These are phyloP conservation scores for Pseudotriccus pelzelni DNA, from an alignment of 2,797 vertebrate species.

Conservation along the genomic window DNA sequence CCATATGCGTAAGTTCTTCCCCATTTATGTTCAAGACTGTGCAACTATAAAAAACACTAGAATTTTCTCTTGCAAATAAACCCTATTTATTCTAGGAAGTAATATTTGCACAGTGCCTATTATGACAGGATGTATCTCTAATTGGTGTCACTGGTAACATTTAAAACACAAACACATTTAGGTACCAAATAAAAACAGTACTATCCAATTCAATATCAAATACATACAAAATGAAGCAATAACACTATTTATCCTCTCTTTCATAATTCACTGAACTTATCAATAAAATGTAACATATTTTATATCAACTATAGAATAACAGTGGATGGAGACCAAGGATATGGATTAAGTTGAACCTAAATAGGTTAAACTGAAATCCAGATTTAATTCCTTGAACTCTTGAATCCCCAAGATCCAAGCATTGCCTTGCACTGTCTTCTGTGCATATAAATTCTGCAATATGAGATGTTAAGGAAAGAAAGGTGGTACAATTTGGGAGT, in stretches of 20 bases:
- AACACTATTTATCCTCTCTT: background rate
- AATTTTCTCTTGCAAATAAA: background rate
- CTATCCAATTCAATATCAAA: background rate
- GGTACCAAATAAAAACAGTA: background rate
- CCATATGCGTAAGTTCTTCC: background rate
- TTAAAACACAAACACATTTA: background rate
- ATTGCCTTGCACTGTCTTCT: background rate
- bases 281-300: background rate
- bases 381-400: background rate
- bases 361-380: background rate
- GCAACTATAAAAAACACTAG: background rate
- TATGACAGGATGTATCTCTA: background rate
- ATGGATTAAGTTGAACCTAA: background rate
- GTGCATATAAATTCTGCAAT: background rate
- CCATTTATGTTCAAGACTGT: background rate
- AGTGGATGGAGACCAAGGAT: background rate
- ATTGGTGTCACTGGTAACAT: constrained; percentile 17
- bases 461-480: background rate
- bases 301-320: background rate
- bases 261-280: background rate
- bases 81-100: background rate
- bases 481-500: background rate
- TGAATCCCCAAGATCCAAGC: background rate
- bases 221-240: background rate
- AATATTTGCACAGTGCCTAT: background rate